Evolutionary conservation across 2,113 vertebrate species (phyloP), one percentile per base, ranked within the genome.

Genomic region (Sinocyclocheilus maitianheensis): DNA sequence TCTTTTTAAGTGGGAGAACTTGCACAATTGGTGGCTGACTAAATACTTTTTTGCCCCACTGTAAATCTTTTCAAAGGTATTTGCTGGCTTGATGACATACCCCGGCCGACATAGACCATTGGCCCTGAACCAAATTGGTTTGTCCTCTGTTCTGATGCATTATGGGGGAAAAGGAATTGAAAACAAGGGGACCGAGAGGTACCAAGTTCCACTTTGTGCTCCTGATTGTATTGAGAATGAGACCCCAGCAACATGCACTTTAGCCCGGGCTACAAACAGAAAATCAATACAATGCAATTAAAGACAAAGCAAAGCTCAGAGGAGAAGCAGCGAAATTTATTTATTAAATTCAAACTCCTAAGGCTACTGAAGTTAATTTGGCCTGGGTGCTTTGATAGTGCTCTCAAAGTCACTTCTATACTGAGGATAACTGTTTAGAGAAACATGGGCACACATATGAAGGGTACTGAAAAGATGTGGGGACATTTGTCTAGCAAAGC

Each of bases 241-340:
- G 92, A 93, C 90, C 87, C 89, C 88, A 90, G 90, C 86, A 86
- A 72, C 84, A 87, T 88, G 58, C 77, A 34, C 78, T 85, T 67
- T 24, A 87, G 72, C 85, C 65, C 55, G 87, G 8, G 83, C 86
- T 90, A 92, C 86, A 86, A 79, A 85, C 60, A 84, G 87, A 92
- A 95, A 95, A 95, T 95, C 94, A 94, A 95, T 95, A 94, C 74
- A 24, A 87, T 92, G 91, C 91, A 93, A 93, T 93, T 94, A 95
- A 95, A 91, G 94, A 93, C 93, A 94, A 94, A 94, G 92, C 90
- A 58, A 89, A 91, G 85, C 90, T 92, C 91, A 30, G 91, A 87
- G 90, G 90, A 93, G 89, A 81, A 93, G 91, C 89, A 92, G 80
- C 90, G 83, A 90, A 88, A 90, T 93, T 94, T 94, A 94, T 92